Base-by-base conservation (phyloP, 2,888 invertebrate genomes). In the Neoaliturus tenellus region DNA sequence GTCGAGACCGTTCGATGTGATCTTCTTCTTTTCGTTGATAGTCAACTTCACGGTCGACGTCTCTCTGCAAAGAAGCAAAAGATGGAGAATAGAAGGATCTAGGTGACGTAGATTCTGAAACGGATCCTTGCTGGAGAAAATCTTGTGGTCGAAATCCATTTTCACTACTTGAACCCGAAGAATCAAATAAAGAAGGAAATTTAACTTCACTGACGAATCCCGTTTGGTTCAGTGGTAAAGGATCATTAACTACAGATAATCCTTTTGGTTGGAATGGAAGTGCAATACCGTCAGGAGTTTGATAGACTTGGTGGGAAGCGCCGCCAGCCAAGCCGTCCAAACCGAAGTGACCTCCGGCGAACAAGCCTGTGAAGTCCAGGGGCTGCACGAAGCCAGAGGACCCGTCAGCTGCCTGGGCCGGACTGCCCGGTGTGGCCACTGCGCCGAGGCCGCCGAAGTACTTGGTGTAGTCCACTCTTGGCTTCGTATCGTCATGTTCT, bases 401-500 rank as follows among this genome's bases (percentile, higher is more conserved):
- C 12, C 81, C 62, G 23, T 62, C 67, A 25, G 48, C 67, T n/a
- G 84, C 67, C 1, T 28, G 82, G 3, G 51, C 23, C 20, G 78
- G 33, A 3, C 23, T 69, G 10, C 58, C 41, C 5, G 80, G 17
- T 0, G 25, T 39, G 14, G 69, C 80, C 1, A 41, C 25, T 0
- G 35, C 35, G 1, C 75, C 84, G 6, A 44, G 41, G 5, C 84
- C 84, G 28, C 62, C 67, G 44, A 84, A 84, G 67, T 84, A 84
- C 28, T 80, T 82, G 14, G 55, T 75, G 62, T 82, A 85, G 81
- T 83, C 83, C 5, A 35, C 80, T 31, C 25, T 83, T 58, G 78
- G 44, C 41, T 86, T 85, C 35, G 84, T 85, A 12, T 78, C 48
- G 51, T 85, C 84, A 4, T 83, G 80, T 48, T 85, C 85, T 10